phyloP scores from a whole-genome alignment of 2,888 invertebrate species.

The Dynastes hyllus region DNA sequence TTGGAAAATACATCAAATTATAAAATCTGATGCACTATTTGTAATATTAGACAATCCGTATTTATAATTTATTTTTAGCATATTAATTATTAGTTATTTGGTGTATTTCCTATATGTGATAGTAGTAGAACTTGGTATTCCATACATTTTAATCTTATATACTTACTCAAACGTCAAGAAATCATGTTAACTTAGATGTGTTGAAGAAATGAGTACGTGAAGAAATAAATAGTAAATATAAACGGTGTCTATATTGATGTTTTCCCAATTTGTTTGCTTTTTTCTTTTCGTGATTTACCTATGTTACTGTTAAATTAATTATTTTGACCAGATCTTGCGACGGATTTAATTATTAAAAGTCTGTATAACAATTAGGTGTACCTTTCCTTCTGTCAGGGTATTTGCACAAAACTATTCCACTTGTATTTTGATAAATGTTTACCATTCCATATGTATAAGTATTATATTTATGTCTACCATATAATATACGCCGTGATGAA shows the following conservation, averaged over 20 bases:
- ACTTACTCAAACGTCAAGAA: not conserved
- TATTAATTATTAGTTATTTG: not conserved
- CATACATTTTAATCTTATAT: conserved; percentile 25
- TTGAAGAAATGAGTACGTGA: not conserved
- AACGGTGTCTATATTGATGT: not conserved
- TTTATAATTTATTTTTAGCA: not conserved
- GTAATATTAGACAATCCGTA: conserved; percentile 7
- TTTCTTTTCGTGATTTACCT: not conserved
- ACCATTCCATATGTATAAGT: conserved; percentile 43
- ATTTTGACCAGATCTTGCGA: not conserved
- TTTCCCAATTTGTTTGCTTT: not conserved
- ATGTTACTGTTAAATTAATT: not conserved
- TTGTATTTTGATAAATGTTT: conserved; percentile 53
- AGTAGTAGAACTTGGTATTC: conserved; percentile 31
- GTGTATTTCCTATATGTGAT: conserved; percentile 35
- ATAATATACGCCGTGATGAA: not conserved
- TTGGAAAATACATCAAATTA: not conserved
- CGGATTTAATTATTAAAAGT: not conserved
- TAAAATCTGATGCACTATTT: not conserved
- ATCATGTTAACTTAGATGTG: not conserved
- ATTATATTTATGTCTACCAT: conserved; percentile 37
- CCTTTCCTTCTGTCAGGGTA: conserved; percentile 49
- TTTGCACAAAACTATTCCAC: conserved; percentile 49
- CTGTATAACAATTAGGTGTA: conserved; percentile 27
- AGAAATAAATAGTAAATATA: not conserved